These are phyloP conservation scores for Drosophila gaucha DNA, from an alignment of 2,888 invertebrate species.

Conservation along the genomic window DNA sequence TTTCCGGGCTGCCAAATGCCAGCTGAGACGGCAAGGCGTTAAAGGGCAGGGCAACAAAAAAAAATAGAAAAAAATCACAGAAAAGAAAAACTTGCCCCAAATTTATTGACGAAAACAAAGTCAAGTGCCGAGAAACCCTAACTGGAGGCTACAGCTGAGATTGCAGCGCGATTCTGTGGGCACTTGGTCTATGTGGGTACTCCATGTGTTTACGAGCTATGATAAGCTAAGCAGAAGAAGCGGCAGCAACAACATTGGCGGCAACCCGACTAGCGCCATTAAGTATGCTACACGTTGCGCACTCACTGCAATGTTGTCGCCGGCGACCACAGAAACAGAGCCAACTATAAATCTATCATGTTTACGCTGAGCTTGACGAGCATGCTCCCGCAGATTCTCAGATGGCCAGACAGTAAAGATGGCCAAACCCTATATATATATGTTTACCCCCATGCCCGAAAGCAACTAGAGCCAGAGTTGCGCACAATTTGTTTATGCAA, in stretches of 20 bases:
- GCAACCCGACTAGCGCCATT: constrained; percentile 48
- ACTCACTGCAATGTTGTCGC: constrained; percentile 62
- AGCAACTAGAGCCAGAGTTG: constrained; percentile 46
- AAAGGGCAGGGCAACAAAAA: constrained; percentile 10
- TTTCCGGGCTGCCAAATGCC: constrained; percentile 42
- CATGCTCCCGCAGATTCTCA: constrained; percentile 42
- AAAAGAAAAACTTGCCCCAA: constrained; percentile 49
- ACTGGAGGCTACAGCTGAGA: constrained; percentile 43
- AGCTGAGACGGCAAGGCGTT: constrained; percentile 31
- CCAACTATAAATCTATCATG: constrained; percentile 76
- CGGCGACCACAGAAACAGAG: constrained; percentile 52
- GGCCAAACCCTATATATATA: no score
- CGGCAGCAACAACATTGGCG: constrained; percentile 9
- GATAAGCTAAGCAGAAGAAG: constrained; percentile 60
- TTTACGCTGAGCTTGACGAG: constrained; percentile 73
- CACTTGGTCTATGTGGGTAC: constrained; percentile 44
- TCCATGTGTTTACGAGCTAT: constrained; percentile 70
- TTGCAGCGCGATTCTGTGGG: constrained; percentile 51
- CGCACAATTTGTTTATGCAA: constrained; percentile 76
- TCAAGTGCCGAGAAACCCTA: constrained; percentile 59
- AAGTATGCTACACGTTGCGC: constrained; percentile 68
- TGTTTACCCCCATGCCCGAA: constrained; percentile 19
- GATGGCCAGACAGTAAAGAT: constrained; percentile 16
- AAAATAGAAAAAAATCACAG: neutral
- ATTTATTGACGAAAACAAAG: constrained; percentile 77